These are phyloP conservation scores for Scaptomyza reducta DNA, from an alignment of 2,888 invertebrate genomes.

Conservation along the genomic window DNA sequence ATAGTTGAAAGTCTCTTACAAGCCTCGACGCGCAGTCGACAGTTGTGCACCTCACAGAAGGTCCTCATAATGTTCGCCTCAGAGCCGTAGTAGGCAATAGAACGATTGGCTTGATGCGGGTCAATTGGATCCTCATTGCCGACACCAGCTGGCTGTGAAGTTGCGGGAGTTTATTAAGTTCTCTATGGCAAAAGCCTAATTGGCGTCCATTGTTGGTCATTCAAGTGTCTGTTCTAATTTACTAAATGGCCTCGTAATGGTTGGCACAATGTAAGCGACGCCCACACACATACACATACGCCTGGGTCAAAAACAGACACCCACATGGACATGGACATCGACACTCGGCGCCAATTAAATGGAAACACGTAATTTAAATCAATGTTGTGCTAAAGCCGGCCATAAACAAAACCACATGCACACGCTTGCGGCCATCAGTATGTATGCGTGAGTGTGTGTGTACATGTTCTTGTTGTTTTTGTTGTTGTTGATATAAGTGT, in stretches of 20 bases:
- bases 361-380: conserved; percentile 79
- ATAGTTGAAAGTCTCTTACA: conserved; percentile 69
- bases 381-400: conserved; percentile 75
- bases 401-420: conserved; percentile 75
- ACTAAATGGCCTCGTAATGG: conserved; percentile 67
- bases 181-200: conserved; percentile 44
- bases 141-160: conserved; percentile 66
- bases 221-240: conserved; percentile 71
- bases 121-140: conserved; percentile 80
- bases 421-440: conserved; percentile 64
- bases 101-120: conserved; percentile 57
- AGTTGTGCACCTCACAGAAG: conserved; percentile 80
- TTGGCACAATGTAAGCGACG: conserved; percentile 42
- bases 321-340: conserved; percentile 51
- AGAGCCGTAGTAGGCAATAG: conserved; percentile 74
- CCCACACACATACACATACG: conserved; percentile 9
- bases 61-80: conserved; percentile 80
- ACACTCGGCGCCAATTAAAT: conserved; percentile 77
- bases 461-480: conserved; percentile 62
- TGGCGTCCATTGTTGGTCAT: conserved; percentile 55
- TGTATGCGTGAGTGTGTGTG: conserved; percentile 8
- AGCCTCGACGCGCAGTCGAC: conserved; percentile 76
- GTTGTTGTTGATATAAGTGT: conserved; percentile 51
- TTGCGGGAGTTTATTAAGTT: conserved; percentile 52
- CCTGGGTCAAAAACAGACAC: neutral